A percentile compares a stretch with the other conserved stretches of the same genome.
Conservation (phyloP, 2,797 vertebrate species). For the Cheirogaleus major region DNA sequence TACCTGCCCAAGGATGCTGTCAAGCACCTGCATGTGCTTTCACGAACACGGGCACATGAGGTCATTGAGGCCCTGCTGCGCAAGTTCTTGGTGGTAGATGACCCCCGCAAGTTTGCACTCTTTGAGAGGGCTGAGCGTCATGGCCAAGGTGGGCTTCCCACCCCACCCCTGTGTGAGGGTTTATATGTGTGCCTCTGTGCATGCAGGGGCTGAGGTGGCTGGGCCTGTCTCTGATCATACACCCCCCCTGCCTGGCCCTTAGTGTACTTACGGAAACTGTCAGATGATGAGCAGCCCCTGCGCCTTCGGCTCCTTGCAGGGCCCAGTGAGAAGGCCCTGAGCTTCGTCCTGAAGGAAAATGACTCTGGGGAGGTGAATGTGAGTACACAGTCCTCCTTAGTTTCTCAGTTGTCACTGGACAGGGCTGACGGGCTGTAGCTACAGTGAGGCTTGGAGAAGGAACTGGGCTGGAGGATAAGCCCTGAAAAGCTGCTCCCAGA, state of each 20-base stretch:
- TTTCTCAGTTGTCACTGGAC: background rate
- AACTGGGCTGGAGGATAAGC: background rate
- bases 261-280: slow-evolving; percentile 94
- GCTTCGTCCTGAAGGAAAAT: slow-evolving; percentile 96
- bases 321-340: slow-evolving; percentile 93
- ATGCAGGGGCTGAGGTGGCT: background rate
- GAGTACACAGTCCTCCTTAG: slow-evolving; percentile 78
- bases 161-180: background rate
- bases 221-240: background rate
- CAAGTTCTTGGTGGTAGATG: slow-evolving; percentile 97
- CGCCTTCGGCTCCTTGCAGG: slow-evolving; percentile 93
- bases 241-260: background rate
- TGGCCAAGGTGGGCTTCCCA: slow-evolving; percentile 90
- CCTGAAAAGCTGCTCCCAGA: background rate
- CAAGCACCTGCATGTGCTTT: slow-evolving; percentile 96
- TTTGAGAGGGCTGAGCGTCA: slow-evolving; percentile 94
- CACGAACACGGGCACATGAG: slow-evolving; percentile 91
- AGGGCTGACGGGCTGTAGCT: background rate
- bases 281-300: slow-evolving; percentile 92
- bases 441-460: background rate
- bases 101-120: slow-evolving; percentile 96
- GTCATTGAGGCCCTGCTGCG: slow-evolving; percentile 96
- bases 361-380: slow-evolving; percentile 97
- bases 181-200: background rate
- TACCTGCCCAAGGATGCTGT: slow-evolving; percentile 96